Evolutionary conservation across 2,797 vertebrate species (phyloP).

Genomic region (Distichodus sexfasciatus): DNA sequence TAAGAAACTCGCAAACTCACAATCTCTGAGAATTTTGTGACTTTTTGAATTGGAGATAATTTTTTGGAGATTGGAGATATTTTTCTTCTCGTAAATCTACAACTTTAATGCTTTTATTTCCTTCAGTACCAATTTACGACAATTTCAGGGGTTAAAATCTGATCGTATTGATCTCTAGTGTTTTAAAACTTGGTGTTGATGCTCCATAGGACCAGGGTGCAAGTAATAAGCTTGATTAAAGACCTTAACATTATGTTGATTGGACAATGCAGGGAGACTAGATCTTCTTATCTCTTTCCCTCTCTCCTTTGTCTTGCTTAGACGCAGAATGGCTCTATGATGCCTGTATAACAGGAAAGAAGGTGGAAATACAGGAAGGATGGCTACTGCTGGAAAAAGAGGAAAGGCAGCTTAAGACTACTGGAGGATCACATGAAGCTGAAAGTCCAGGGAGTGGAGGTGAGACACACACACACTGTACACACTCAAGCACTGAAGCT

Average conservation of each 20-base stretch:
- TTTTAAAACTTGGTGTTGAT: too few species aligned
- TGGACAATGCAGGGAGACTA: not conserved
- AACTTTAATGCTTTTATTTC: too few species aligned
- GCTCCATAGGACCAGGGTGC: too few species aligned
- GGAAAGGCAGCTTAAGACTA: constrained; percentile 98
- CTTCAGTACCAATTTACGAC: too few species aligned
- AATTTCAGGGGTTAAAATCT: too few species aligned
- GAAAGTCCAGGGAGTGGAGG: constrained; percentile 97
- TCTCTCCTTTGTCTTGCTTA: constrained; percentile 60
- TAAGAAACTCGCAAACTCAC: too few species aligned
- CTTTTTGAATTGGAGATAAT: too few species aligned
- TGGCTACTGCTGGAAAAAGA: constrained; percentile 98
- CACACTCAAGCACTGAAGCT: not conserved
- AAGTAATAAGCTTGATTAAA: too few species aligned
- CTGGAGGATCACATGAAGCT: constrained; percentile 99
- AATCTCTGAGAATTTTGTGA: too few species aligned
- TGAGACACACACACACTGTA: constrained; percentile 66
- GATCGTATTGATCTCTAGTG: too few species aligned
- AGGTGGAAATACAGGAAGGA: constrained; percentile 98
- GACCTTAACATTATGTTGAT: not conserved
- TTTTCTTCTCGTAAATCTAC: too few species aligned
- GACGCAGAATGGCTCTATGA: constrained; percentile 99
- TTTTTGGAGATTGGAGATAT: too few species aligned
- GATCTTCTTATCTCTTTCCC: constrained; percentile 9
- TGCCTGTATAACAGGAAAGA: constrained; percentile 98